Conservation (phyloP, 2,888 invertebrate species). For the Coelogynopora nodosa region DNA sequence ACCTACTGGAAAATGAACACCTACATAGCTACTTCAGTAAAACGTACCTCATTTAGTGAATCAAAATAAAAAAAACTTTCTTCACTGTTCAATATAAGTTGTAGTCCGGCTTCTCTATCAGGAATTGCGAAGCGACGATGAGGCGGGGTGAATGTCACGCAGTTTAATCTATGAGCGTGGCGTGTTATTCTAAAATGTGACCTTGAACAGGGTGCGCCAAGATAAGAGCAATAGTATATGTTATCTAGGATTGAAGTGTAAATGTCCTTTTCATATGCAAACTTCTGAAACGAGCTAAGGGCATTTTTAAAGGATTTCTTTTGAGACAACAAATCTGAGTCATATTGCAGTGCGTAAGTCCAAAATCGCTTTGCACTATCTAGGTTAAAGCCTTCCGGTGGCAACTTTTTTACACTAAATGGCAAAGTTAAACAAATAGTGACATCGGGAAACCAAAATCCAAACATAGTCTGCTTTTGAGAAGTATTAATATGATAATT, state of each 20-base stretch:
- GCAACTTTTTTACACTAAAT: no score
- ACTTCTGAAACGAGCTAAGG: neutral
- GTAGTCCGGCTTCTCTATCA: neutral
- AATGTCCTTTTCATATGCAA: neutral
- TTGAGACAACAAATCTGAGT: neutral
- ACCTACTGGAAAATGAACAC: no score
- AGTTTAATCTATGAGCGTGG: neutral
- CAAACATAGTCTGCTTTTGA: no score
- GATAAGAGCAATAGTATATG: neutral
- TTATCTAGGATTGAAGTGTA: neutral
- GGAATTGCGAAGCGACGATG: neutral
- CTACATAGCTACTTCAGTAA: no score
- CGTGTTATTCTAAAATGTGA: neutral
- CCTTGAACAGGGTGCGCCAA: neutral
- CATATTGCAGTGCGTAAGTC: neutral
- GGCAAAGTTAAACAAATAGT: no score
- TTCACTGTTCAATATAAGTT: neutral
- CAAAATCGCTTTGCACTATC: slow-evolving; percentile 5
- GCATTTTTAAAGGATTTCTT: neutral
- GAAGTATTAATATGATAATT: no score
- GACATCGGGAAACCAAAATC: no score
- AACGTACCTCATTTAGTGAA: neutral
- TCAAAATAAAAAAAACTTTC: neutral
- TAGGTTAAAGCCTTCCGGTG: no score
- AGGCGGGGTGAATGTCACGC: neutral